Evolutionary conservation across 1,140 invertebrate species (phyloP).

Genomic region (Bombus balteatus): DNA sequence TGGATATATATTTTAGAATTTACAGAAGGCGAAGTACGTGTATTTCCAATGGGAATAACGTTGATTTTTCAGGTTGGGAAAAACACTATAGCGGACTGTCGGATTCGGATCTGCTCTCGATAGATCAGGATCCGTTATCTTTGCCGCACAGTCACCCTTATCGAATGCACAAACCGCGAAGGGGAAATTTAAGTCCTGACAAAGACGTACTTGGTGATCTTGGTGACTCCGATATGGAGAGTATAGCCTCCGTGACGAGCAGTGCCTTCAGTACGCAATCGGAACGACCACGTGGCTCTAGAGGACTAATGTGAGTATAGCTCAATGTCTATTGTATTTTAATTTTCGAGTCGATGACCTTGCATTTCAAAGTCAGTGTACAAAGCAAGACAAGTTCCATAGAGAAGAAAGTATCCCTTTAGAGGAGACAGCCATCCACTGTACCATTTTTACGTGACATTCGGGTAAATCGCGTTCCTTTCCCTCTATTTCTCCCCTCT

Average conservation of each 20-base stretch:
- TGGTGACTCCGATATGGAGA: slow-evolving; percentile 94
- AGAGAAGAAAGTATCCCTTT: slow-evolving; percentile 55
- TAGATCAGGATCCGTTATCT: slow-evolving; percentile 76
- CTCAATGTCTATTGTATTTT: slow-evolving; percentile 51
- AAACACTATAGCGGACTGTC: slow-evolving; percentile 90
- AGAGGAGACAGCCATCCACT: slow-evolving; percentile 45
- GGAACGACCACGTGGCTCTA: slow-evolving; percentile 90
- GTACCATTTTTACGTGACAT: slow-evolving; percentile 29
- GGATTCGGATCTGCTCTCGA: slow-evolving; percentile 89
- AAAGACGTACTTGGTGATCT: slow-evolving; percentile 88
- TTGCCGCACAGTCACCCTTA: slow-evolving; percentile 83
- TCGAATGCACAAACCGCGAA: slow-evolving; percentile 82
- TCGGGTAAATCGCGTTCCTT: not conserved
- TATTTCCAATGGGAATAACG: not conserved
- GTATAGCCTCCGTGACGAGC: slow-evolving; percentile 92
- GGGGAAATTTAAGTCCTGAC: slow-evolving; percentile 86
- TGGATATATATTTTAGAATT: not conserved
- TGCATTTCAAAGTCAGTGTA: slow-evolving; percentile 68
- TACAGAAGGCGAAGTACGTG: not conserved
- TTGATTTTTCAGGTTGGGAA: slow-evolving; percentile 85
- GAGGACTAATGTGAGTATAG: slow-evolving; percentile 86
- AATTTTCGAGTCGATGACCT: slow-evolving; percentile 69
- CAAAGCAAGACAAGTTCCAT: slow-evolving; percentile 64
- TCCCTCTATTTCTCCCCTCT: too few species aligned
- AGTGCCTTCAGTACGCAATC: slow-evolving; percentile 96